These are phyloP conservation scores for Misgurnus mizolepis DNA, from an alignment of 2,113 vertebrate species.

Conservation along the genomic window DNA sequence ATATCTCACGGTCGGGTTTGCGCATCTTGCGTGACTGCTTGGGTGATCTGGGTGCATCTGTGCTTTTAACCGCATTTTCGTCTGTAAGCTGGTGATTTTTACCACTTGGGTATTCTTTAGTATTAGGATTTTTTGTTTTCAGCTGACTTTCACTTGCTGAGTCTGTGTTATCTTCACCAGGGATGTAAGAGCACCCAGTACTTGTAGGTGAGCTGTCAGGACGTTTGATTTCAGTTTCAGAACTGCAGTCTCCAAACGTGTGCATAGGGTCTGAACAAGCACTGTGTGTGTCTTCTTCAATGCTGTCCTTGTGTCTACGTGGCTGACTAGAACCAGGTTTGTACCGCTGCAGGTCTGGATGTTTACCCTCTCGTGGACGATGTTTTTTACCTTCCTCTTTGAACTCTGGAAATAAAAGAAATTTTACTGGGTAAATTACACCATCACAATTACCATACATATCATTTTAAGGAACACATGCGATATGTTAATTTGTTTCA, in stretches of 20 bases:
- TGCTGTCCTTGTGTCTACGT: constrained; percentile 65
- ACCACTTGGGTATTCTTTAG: not conserved
- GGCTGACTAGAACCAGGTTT: constrained; percentile 79
- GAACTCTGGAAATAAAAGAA: constrained; percentile 60
- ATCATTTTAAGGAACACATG: no score
- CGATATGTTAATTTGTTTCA: no score
- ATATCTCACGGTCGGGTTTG: constrained; percentile 93
- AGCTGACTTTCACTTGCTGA: constrained; percentile 13
- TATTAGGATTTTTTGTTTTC: not conserved
- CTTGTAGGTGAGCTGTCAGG: not conserved
- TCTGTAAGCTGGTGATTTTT: not conserved
- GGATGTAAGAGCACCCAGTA: not conserved
- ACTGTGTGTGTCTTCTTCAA: constrained; percentile 56
- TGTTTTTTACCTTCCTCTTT: constrained; percentile 75
- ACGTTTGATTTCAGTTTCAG: constrained; percentile 23
- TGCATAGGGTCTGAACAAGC: constrained; percentile 42
- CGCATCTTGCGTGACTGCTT: constrained; percentile 78
- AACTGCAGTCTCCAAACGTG: not conserved
- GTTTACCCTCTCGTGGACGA: constrained; percentile 81
- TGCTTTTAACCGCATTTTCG: constrained; percentile 22
- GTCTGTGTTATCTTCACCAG: not conserved
- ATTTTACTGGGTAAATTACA: not conserved
- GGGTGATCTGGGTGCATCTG: constrained; percentile 54
- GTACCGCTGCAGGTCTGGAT: constrained; percentile 88
- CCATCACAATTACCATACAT: no score